Percentiles rank a stretch among this genome's conserved stretches.
Conservation (phyloP, 1,140 invertebrate genomes). For the Pteromalus puparum region DNA sequence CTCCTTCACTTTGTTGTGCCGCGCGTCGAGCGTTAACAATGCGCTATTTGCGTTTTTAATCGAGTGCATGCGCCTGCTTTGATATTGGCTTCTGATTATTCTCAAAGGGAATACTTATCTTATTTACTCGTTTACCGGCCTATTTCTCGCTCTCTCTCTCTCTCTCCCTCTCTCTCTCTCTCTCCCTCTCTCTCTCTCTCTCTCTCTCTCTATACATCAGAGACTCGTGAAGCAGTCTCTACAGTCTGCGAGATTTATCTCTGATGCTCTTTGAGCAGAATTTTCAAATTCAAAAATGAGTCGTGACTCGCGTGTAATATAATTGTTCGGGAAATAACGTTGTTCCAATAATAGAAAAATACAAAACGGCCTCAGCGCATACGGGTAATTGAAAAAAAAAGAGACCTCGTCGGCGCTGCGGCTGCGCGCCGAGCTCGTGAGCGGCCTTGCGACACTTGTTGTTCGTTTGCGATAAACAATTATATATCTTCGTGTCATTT, state of each 20-base stretch:
- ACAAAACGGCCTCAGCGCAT: conserved; percentile 37
- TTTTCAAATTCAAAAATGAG: too few relatives aligned
- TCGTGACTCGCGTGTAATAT: neutral
- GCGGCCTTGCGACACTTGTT: conserved; percentile 37
- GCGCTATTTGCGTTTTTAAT: conserved; percentile 19
- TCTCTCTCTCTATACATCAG: too few relatives aligned
- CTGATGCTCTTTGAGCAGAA: too few relatives aligned
- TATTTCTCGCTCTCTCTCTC: too few relatives aligned
- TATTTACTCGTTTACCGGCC: neutral
- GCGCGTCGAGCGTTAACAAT: neutral
- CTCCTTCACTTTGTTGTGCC: conserved; percentile 5
- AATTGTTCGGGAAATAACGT: conserved; percentile 42
- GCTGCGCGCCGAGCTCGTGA: neutral
- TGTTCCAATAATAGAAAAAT: conserved; percentile 44
- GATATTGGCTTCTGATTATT: neutral
- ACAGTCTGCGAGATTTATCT: too few relatives aligned
- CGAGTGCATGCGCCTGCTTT: neutral
- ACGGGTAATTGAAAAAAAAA: conserved; percentile 30
- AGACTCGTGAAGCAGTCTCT: too few relatives aligned
- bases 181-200: too few relatives aligned
- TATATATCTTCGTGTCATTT: conserved; percentile 20
- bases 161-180: too few relatives aligned
- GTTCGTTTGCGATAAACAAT: conserved; percentile 37
- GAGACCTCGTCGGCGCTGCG: conserved; percentile 17
- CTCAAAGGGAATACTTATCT: neutral